Conservation (phyloP, 2,888 invertebrate species). For the Temnothorax rugatulus region DNA sequence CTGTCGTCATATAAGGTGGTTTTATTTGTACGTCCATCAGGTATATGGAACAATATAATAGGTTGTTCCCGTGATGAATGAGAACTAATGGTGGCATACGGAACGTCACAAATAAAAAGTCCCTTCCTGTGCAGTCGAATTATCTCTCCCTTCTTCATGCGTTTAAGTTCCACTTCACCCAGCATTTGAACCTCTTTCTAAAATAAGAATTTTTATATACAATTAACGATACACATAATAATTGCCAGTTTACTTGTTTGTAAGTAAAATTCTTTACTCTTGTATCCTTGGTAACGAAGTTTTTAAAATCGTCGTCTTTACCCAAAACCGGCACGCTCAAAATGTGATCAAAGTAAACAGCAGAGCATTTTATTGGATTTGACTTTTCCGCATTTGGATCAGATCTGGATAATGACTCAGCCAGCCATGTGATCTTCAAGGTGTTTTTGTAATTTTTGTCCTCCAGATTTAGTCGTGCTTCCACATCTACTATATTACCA, state of each 20-base stretch:
- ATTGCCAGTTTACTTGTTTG: constrained; percentile 4
- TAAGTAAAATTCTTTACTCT: constrained; percentile 88
- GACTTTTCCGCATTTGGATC: constrained; percentile 32
- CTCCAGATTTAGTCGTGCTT: constrained; percentile 94
- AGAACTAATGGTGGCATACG: constrained; percentile 90
- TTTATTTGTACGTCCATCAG: constrained; percentile 97
- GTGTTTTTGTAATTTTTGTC: constrained; percentile 99
- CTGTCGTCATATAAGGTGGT: constrained; percentile 88
- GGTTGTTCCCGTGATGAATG: constrained; percentile 91
- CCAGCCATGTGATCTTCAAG: constrained; percentile 97
- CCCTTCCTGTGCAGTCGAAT: constrained; percentile 98
- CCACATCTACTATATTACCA: constrained; percentile 89
- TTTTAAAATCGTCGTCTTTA: constrained; percentile 99
- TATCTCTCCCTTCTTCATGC: constrained; percentile 95
- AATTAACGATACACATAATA: background rate
- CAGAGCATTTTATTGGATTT: constrained; percentile 91
- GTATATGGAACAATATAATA: constrained; percentile 95
- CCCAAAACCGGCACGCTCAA: constrained; percentile 96
- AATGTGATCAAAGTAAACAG: constrained; percentile 98
- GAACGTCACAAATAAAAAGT: constrained; percentile 97
- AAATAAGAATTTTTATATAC: constrained; percentile 29
- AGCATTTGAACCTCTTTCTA: constrained; percentile 94
- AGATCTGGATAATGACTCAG: constrained; percentile 87
- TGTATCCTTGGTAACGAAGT: constrained; percentile 95
- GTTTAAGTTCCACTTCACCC: constrained; percentile 95